These are phyloP conservation scores for Heliconius charithonia DNA, from an alignment of 2,888 invertebrate species.

Conservation along the genomic window DNA sequence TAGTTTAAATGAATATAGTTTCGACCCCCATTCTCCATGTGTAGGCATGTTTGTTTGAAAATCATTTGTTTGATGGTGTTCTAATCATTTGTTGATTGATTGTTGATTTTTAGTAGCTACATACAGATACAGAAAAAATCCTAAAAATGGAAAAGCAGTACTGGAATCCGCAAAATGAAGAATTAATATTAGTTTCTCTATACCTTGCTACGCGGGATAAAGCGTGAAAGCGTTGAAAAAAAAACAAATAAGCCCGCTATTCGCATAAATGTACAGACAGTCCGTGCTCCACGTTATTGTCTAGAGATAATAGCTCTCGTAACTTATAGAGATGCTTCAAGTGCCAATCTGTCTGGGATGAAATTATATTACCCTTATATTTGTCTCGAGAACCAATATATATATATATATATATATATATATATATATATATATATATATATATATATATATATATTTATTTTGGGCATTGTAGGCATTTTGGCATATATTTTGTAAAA, in stretches of 20 bases:
- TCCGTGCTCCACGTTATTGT: neutral
- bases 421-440: neutral
- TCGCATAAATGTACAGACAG: neutral
- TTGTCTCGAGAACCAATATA: neutral
- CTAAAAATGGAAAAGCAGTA: too few species aligned
- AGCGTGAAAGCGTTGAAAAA: neutral
- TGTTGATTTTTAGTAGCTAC: too few species aligned
- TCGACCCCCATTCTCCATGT: too few species aligned
- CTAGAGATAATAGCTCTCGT: constrained; percentile 3
- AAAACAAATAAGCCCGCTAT: neutral
- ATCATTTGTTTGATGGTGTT: too few species aligned
- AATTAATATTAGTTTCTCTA: neutral
- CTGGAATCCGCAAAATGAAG: too few species aligned
- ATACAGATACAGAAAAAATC: too few species aligned
- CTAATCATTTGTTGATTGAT: too few species aligned
- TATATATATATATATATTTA: neutral
- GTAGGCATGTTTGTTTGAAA: too few species aligned
- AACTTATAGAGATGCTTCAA: constrained; percentile 2
- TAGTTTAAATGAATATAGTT: too few species aligned
- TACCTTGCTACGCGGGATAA: neutral
- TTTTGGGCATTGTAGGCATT: too few species aligned
- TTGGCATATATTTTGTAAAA: too few species aligned
- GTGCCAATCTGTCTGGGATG: constrained; percentile 1
- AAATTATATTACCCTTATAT: neutral
- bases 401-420: neutral